Evolutionary conservation across 2,888 invertebrate genomes (phyloP).

Genomic region (Apomyelois bistriatella): DNA sequence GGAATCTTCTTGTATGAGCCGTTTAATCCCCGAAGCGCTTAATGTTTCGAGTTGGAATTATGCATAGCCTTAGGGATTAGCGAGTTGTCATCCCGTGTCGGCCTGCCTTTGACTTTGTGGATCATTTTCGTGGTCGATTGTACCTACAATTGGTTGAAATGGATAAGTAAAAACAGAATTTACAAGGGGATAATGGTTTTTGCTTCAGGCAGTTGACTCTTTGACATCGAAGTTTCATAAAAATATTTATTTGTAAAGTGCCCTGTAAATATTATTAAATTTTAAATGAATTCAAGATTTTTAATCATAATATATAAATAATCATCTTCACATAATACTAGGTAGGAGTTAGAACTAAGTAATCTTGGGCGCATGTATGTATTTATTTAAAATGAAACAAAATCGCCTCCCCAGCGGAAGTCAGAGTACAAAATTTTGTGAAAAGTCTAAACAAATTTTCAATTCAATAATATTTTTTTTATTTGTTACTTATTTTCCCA

Average conservation of each 20-base stretch:
- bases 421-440: too few relatives aligned
- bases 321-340: too few relatives aligned
- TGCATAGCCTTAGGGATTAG: slow-evolving; percentile 70
- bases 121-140: slow-evolving; percentile 56
- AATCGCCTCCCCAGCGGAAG: too few relatives aligned
- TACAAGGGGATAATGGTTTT: slow-evolving; percentile 24
- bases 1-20: slow-evolving; percentile 63
- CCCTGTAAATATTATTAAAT: background rate
- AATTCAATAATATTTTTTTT: too few relatives aligned
- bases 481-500: too few relatives aligned
- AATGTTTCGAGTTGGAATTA: slow-evolving; percentile 70
- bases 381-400: too few relatives aligned
- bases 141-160: slow-evolving; percentile 37
- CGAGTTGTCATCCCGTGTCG: slow-evolving; percentile 65
- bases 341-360: too few relatives aligned
- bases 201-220: slow-evolving; percentile 20
- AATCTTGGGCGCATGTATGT: too few relatives aligned
- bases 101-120: slow-evolving; percentile 47
- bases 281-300: too few relatives aligned
- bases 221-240: background rate
- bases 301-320: too few relatives aligned
- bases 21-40: slow-evolving; percentile 65
- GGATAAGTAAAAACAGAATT: slow-evolving; percentile 16
- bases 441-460: too few relatives aligned
- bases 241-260: background rate